Evolutionary conservation across 2,888 invertebrate species (phyloP), one percentile per base, ranked within the genome.

Genomic region (Ypsolopha scabrella): DNA sequence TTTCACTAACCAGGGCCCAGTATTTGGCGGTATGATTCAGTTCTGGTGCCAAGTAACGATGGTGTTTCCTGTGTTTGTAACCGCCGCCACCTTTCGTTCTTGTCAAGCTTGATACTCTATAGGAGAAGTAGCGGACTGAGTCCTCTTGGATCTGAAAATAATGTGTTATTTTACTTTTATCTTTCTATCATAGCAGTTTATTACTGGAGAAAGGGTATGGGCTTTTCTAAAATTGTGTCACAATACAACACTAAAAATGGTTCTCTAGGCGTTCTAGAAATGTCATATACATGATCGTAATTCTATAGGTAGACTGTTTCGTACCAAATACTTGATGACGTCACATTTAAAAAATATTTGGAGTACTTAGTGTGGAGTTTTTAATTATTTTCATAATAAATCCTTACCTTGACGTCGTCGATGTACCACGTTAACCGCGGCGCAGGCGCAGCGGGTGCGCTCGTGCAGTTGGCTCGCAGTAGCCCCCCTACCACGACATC

Each of bases 361-460:
- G n/a, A n/a, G n/a, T n/a, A n/a, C n/a, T n/a, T n/a, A 11, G n/a
- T 43, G 14, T 43, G 39, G n/a, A 43, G 10, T 11, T n/a, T 8
- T 11, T 43, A 13, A 3, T 11, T 43, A 11, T 43, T 43, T n/a
- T 43, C 24, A 24, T 24, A 24, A 24, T 24, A 24, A 24, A 24
- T 24, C 10, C 11, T 53, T 72, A 92, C 93, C 89, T 91, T 90
- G 70, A 90, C 88, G 64, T 91, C 91, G 64, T 93, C 93, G 63
- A 93, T 91, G 65, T 92, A 89, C 93, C 93, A 93, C 39, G 91
- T 92, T 57, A 93, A 89, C 52, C 90, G 88, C 8, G 93, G 92
- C 39, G 92, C 90, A 10, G 93, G 93, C 58, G 90, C 88, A 13
- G 93, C 91, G 0, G 91, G 90, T 1, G 92, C 90, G 50, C 92